A percentile compares a stretch with the other conserved stretches of the same genome.
These are phyloP conservation scores for Vulpes lagopus DNA, from an alignment of 2,113 vertebrate genomes.

Conservation along the genomic window DNA sequence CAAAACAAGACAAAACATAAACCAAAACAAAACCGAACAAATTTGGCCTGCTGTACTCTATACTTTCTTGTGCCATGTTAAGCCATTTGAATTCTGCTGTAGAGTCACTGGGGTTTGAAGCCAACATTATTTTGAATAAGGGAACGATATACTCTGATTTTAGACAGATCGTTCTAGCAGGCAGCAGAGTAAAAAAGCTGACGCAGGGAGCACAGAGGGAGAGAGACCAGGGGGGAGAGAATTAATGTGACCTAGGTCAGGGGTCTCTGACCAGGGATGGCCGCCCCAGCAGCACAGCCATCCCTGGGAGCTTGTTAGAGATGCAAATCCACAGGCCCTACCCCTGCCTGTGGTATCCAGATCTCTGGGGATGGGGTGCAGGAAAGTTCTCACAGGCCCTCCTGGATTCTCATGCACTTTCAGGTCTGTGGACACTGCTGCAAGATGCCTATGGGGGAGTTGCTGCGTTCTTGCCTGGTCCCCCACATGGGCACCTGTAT, in stretches of 20 bases:
- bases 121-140: background rate
- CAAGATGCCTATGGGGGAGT: background rate
- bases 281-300: background rate
- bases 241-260: background rate
- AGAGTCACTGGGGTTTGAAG: background rate
- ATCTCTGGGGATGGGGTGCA: background rate
- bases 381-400: background rate
- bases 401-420: background rate
- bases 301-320: background rate
- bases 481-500: accelerated
- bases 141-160: background rate
- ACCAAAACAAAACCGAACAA: background rate
- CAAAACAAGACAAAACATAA: background rate
- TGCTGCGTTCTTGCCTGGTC: background rate
- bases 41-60: background rate
- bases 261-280: background rate
- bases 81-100: background rate
- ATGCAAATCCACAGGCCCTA: background rate
- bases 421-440: background rate
- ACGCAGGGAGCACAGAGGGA: background rate
- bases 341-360: too few species aligned
- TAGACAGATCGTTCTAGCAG: background rate
- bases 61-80: background rate
- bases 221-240: background rate
- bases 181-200: background rate